Evolutionary conservation across 2,113 vertebrate genomes (phyloP).

Genomic region (Pagrus major): DNA sequence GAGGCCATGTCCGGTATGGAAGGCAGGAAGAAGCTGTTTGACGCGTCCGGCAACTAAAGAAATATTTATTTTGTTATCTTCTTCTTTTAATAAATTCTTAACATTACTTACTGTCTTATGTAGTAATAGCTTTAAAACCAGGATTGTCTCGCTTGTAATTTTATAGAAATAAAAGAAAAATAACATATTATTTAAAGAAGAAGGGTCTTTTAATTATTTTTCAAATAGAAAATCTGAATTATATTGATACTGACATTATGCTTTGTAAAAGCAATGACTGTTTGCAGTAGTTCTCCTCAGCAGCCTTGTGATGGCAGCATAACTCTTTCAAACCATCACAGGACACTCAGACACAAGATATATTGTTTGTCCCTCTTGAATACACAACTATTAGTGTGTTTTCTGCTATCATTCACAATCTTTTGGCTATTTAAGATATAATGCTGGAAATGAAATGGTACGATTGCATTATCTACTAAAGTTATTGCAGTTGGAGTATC

Average conservation of each 20-base stretch:
- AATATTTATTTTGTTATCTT: not conserved
- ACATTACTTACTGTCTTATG: not conserved
- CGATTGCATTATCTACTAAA: not conserved
- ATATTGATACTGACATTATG: not conserved
- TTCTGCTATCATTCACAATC: not conserved
- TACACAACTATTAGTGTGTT: conserved; percentile 7
- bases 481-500: not conserved
- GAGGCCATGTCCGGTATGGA: conserved; percentile 87
- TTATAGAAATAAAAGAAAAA: not conserved
- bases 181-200: not conserved
- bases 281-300: conserved; percentile 25
- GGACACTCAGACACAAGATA: not conserved
- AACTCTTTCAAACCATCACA: conserved; percentile 33
- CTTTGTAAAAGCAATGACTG: not conserved
- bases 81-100: not conserved
- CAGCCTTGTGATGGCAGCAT: conserved; percentile 66
- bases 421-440: not conserved
- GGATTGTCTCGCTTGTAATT: not conserved
- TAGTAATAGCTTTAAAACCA: not conserved
- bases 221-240: not conserved
- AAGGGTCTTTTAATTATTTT: not conserved
- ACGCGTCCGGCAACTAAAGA: conserved; percentile 54
- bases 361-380: conserved; percentile 11
- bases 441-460: not conserved
- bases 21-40: conserved; percentile 86